These are phyloP conservation scores for Leptopterna dolabrata DNA, from an alignment of 2,888 invertebrate genomes.

Conservation along the genomic window DNA sequence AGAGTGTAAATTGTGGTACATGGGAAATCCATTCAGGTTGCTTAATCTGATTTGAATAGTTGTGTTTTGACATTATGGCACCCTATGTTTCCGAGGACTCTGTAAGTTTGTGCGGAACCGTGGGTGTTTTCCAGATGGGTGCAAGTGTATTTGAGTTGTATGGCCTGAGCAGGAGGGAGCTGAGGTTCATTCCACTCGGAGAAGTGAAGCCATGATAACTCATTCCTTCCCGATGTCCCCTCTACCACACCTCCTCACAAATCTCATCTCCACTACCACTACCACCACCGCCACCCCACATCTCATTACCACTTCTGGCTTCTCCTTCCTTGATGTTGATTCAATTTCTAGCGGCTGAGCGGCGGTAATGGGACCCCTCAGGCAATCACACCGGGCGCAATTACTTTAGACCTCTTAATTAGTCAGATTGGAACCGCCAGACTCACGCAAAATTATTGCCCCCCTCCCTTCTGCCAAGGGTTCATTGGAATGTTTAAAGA, in stretches of 20 bases:
- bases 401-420: constrained; percentile 29
- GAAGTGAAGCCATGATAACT: constrained; percentile 10
- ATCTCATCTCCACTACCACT: neutral
- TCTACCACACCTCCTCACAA: neutral
- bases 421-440: constrained; percentile 22
- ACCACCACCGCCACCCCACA: neutral
- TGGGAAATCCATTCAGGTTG: too few species aligned
- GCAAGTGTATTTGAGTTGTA: neutral
- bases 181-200: neutral
- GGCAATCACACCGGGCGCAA: constrained; percentile 27
- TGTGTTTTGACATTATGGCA: too few species aligned
- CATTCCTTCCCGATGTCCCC: neutral
- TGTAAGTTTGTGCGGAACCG: too few species aligned
- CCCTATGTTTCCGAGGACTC: too few species aligned
- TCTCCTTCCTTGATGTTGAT: constrained; percentile 24
- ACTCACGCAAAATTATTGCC: neutral
- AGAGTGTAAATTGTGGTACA: too few species aligned
- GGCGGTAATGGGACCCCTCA: neutral
- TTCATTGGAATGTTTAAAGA: neutral
- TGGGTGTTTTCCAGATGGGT: neutral
- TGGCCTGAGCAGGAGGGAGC: neutral
- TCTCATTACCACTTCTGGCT: neutral
- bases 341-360: constrained; percentile 14
- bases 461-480: neutral
- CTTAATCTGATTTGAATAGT: too few species aligned